Conservation (phyloP, 2,888 invertebrate genomes). For the Metopia argyrocephala region DNA sequence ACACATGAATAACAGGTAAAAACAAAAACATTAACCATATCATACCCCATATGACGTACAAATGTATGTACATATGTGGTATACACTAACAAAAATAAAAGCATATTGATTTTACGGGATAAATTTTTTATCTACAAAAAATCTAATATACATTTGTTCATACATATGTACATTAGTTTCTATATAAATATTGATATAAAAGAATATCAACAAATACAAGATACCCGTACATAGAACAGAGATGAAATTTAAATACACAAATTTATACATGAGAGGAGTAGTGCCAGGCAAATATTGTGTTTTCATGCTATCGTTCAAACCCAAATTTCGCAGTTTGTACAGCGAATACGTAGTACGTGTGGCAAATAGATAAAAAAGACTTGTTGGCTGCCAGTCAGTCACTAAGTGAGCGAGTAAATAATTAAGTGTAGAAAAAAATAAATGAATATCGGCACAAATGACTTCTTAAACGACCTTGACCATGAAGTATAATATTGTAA, state of each 20-base stretch:
- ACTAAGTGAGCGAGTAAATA: neutral
- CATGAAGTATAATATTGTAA: constrained; percentile 28
- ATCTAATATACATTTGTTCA: neutral
- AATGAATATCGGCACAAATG: neutral
- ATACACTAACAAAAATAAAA: neutral
- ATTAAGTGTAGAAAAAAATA: neutral
- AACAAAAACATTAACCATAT: constrained; percentile 1
- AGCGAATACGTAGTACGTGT: neutral
- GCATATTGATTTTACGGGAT: constrained; percentile 11
- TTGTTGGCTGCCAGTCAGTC: neutral
- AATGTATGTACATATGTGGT: too few species aligned
- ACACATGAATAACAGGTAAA: constrained; percentile 29
- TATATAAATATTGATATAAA: too few species aligned
- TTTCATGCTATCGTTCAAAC: neutral
- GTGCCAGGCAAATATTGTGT: constrained; percentile 8
- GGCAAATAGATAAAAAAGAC: neutral
- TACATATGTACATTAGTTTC: neutral
- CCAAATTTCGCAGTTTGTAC: neutral
- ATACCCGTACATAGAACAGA: too few species aligned
- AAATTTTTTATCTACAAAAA: neutral
- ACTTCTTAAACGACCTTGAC: constrained; percentile 38
- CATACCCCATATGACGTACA: too few species aligned
- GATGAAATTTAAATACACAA: too few species aligned
- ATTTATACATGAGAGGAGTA: too few species aligned
- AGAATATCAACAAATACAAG: too few species aligned